Evolutionary conservation across 2,113 vertebrate genomes (phyloP).

Genomic region (Cololabis saira): DNA sequence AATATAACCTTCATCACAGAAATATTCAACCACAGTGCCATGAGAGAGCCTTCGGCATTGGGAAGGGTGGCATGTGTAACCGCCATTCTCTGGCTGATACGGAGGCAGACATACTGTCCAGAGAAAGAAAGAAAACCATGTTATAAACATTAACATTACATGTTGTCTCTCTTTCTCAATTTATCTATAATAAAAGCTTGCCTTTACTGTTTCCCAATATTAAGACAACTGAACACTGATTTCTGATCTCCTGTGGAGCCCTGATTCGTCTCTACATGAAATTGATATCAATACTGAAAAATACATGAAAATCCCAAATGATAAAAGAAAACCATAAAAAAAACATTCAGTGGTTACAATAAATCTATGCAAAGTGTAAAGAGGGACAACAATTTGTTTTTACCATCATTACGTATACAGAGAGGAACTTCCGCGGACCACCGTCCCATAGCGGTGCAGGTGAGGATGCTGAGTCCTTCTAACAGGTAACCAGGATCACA

Average conservation of each 20-base stretch:
- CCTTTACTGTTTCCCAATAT: too few relatives aligned
- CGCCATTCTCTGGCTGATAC: slow-evolving; percentile 93
- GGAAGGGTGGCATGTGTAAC: slow-evolving; percentile 92
- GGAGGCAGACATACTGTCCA: slow-evolving; percentile 89
- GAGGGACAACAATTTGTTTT: slow-evolving; percentile 15
- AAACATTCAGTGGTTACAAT: too few relatives aligned
- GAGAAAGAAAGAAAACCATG: neutral
- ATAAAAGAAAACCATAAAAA: too few relatives aligned
- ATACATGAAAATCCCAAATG: too few relatives aligned
- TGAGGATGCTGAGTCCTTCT: slow-evolving; percentile 69
- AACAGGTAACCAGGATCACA: slow-evolving; percentile 78
- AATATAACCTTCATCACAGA: slow-evolving; percentile 93
- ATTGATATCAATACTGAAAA: too few relatives aligned
- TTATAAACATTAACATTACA: neutral
- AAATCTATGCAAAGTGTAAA: too few relatives aligned
- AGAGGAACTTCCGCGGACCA: slow-evolving; percentile 79
- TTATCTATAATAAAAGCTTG: too few relatives aligned
- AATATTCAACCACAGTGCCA: slow-evolving; percentile 95
- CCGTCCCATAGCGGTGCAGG: slow-evolving; percentile 67
- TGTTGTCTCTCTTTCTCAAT: too few relatives aligned
- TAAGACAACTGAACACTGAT: too few relatives aligned
- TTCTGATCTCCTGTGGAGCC: too few relatives aligned
- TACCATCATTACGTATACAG: slow-evolving; percentile 79
- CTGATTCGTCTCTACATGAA: too few relatives aligned
- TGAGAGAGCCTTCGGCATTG: slow-evolving; percentile 89